These are phyloP conservation scores for Eospalax fontanierii DNA, from an alignment of 2,797 vertebrate genomes.

Conservation along the genomic window DNA sequence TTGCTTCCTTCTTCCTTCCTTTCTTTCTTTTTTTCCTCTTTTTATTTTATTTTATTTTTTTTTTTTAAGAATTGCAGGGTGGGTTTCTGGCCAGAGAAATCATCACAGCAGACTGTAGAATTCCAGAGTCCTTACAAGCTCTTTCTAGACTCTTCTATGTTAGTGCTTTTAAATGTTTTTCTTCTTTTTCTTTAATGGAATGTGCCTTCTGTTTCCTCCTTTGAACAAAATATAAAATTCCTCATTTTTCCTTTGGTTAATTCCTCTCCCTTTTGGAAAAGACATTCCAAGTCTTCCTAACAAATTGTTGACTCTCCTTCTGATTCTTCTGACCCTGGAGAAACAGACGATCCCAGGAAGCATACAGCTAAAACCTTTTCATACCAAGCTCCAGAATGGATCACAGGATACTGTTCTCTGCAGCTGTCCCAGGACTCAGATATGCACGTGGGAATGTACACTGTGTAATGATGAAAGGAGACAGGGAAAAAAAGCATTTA, in stretches of 20 bases:
- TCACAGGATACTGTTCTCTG: neutral
- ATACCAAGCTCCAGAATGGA: neutral
- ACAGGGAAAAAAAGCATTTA: neutral
- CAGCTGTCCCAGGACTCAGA: neutral
- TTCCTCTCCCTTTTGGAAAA: neutral
- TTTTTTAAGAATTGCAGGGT: slow-evolving; percentile 66
- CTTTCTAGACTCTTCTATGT: slow-evolving; percentile 34
- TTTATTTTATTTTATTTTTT: neutral
- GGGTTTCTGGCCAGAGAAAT: slow-evolving; percentile 75
- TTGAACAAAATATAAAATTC: slow-evolving; percentile 31
- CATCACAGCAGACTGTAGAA: slow-evolving; percentile 37
- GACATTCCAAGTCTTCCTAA: neutral
- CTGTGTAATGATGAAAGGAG: neutral
- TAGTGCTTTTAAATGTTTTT: neutral
- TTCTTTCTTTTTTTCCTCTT: slow-evolving; percentile 1
- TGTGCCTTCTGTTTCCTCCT: slow-evolving; percentile 46
- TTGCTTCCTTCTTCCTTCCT: slow-evolving; percentile 25
- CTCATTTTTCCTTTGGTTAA: slow-evolving; percentile 6
- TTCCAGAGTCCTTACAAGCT: slow-evolving; percentile 47
- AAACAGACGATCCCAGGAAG: neutral
- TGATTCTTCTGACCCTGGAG: neutral
- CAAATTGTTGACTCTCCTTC: neutral
- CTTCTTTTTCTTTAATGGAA: neutral
- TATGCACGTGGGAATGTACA: accelerated
- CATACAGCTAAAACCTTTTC: neutral